Conservation (phyloP, 2,113 vertebrate genomes). For the Casuarius casuarius region DNA sequence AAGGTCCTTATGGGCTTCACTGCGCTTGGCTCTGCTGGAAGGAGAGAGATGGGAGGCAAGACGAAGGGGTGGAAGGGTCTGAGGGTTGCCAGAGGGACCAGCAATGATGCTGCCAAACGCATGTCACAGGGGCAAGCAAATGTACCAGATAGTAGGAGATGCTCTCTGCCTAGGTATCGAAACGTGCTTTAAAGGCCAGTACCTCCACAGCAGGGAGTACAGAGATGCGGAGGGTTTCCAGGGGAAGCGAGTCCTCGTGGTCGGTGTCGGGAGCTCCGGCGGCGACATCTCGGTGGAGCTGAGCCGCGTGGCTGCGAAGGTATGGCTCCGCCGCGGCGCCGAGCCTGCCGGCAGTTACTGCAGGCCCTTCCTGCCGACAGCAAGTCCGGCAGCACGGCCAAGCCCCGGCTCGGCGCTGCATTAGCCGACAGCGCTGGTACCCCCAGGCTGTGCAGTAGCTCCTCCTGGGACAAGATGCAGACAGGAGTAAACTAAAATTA, state of each 20-base stretch:
- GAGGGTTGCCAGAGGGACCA: not conserved
- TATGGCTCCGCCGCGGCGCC: not conserved
- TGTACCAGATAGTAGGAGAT: not conserved
- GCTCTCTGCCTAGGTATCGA: slow-evolving; percentile 78
- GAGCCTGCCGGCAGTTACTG: not conserved
- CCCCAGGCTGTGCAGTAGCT: not conserved
- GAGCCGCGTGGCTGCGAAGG: slow-evolving; percentile 83
- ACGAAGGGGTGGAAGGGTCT: not conserved
- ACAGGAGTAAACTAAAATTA: not conserved
- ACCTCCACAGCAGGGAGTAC: slow-evolving; percentile 87
- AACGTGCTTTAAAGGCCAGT: slow-evolving; percentile 81
- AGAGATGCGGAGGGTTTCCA: slow-evolving; percentile 76
- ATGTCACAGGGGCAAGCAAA: not conserved
- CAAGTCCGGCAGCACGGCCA: not conserved
- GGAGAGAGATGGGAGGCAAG: not conserved
- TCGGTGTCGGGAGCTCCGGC: slow-evolving; percentile 89
- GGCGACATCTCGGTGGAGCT: slow-evolving; percentile 89
- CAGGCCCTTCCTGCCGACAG: no score
- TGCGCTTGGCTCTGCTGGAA: not conserved
- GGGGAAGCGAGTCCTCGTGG: slow-evolving; percentile 84
- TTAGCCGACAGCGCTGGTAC: no score
- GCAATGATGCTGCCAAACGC: fast-evolving
- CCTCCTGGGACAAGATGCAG: not conserved
- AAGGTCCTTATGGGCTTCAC: not conserved
- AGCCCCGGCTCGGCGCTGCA: no score